Evolutionary conservation across 2,797 vertebrate genomes (phyloP).

Genomic region (Halcyon smyrnensis): DNA sequence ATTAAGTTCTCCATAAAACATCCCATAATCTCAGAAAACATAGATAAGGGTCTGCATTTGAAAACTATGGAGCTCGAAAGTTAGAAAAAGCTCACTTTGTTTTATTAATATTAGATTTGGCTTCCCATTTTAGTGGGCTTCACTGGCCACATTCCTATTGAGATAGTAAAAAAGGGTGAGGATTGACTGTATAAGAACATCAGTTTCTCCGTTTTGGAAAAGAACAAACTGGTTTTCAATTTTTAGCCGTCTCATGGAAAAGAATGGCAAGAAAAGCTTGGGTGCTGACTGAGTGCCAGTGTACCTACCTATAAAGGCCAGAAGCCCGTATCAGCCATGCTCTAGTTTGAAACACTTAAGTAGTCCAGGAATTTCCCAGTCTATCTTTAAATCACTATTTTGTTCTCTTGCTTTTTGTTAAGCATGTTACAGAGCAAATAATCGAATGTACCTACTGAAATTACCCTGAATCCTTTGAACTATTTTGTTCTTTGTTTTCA

Average conservation of each 20-base stretch:
- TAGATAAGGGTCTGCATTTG: background rate
- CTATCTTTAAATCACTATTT: background rate
- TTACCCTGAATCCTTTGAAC: background rate
- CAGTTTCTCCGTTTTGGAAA: background rate
- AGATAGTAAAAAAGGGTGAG: background rate
- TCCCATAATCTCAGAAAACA: background rate
- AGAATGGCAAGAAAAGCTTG: background rate
- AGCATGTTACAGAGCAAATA: background rate
- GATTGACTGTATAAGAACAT: background rate
- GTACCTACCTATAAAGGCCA: background rate
- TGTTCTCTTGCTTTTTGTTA: background rate
- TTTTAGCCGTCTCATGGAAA: background rate
- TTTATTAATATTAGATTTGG: background rate
- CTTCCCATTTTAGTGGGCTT: background rate
- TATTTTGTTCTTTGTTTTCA: conserved; percentile 11
- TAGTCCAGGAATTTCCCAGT: background rate
- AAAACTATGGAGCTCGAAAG: background rate
- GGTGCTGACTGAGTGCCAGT: background rate
- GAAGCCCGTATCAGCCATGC: background rate
- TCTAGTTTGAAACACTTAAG: background rate
- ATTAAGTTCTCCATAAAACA: background rate
- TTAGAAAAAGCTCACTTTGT: background rate
- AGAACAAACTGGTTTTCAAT: background rate
- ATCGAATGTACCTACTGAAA: background rate
- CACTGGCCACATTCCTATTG: background rate